Evolutionary conservation across 2,797 vertebrate species (phyloP).

Genomic region (Crocidura indochinensis): DNA sequence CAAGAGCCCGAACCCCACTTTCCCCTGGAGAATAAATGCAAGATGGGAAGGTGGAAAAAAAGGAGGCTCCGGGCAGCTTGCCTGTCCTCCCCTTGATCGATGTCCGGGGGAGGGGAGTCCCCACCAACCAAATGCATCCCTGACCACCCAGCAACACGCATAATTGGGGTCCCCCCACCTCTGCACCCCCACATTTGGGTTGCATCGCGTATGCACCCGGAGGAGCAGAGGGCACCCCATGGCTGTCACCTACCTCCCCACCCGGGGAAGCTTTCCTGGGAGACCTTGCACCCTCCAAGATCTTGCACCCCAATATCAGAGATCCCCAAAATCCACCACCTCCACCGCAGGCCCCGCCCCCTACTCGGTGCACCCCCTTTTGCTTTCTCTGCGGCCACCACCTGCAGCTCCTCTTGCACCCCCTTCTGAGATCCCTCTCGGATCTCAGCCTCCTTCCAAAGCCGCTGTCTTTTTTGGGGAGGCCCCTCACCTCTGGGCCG

Average conservation of each 20-base stretch:
- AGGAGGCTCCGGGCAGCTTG: not conserved
- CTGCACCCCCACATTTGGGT: not conserved
- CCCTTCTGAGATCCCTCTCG: not conserved
- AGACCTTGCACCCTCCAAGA: not conserved
- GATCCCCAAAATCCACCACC: not conserved
- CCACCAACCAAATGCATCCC: not conserved
- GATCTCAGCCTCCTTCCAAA: rapidly evolving
- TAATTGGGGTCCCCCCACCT: not conserved
- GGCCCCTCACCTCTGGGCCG: conserved; percentile 56
- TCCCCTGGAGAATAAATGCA: no score
- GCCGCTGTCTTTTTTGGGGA: not conserved
- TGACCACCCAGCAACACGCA: no score
- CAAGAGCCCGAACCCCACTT: not conserved
- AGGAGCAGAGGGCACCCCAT: not conserved
- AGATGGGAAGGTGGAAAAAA: no score
- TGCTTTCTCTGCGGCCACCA: no score
- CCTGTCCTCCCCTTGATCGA: not conserved
- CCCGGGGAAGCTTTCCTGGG: not conserved
- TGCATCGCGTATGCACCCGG: not conserved
- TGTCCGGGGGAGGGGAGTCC: no score
- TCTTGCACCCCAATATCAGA: not conserved
- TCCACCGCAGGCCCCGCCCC: not conserved
- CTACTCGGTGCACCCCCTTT: no score
- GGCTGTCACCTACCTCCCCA: rapidly evolving
- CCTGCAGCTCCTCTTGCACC: not conserved